phyloP scores from a whole-genome alignment of 2,888 invertebrate species.

The Callyntrura guangdongensis region DNA sequence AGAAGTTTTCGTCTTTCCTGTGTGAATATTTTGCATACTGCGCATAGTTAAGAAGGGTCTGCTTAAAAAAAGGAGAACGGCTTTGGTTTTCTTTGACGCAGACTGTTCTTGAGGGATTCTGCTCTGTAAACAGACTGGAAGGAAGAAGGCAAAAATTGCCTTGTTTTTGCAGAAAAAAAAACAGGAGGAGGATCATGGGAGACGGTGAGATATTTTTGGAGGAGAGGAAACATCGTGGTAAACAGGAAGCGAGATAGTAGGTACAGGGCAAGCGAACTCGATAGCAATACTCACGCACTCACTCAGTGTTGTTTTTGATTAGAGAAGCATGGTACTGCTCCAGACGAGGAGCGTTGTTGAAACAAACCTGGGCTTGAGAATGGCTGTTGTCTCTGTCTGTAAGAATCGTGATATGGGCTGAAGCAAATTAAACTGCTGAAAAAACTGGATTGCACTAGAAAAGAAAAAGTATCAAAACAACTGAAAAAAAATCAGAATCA shows the following conservation, averaged over 20 bases:
- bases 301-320: slow-evolving; percentile 64
- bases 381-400: slow-evolving; percentile 15
- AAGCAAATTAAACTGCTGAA: not conserved
- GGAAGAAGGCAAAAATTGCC: slow-evolving; percentile 2
- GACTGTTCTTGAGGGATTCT: not conserved
- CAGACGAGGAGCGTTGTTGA: not conserved
- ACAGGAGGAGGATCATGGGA: slow-evolving; percentile 48
- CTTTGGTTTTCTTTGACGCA: slow-evolving; percentile 1
- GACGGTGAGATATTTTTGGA: slow-evolving; percentile 73
- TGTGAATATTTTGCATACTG: slow-evolving; percentile 53
- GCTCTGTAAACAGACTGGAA: not conserved
- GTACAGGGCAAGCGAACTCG: not conserved
- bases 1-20: not conserved
- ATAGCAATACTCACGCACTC: no score
- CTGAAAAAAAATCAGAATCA: not conserved
- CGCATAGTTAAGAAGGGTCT: not conserved
- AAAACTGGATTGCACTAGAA: slow-evolving; percentile 42
- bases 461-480: not conserved
- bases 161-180: slow-evolving; percentile 58
- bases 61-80: not conserved
- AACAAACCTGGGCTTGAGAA: slow-evolving; percentile 47
- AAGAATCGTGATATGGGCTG: slow-evolving; percentile 68
- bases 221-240: slow-evolving; percentile 42
- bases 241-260: slow-evolving; percentile 24
- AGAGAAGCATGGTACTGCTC: slow-evolving; percentile 51